Percentiles rank a stretch among this genome's conserved stretches.
phyloP scores from a whole-genome alignment of 2,113 vertebrate genomes.

The Daboia siamensis region DNA sequence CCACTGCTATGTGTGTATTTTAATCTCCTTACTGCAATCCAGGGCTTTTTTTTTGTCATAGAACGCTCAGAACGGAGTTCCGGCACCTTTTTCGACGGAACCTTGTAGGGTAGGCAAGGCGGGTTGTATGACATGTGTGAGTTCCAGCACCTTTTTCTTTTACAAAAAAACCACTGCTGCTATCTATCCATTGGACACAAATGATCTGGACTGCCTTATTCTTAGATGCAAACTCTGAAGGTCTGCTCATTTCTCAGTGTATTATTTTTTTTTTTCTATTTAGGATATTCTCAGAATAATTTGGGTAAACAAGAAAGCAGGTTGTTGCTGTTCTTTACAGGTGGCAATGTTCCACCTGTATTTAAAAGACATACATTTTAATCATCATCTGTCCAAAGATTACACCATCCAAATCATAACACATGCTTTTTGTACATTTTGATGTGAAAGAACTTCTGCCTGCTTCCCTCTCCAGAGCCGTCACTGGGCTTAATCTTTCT shows the following conservation, averaged over 20 bases:
- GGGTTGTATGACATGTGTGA: too few species aligned
- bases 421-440: background rate
- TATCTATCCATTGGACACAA: background rate
- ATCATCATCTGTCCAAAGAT: background rate
- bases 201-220: background rate
- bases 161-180: background rate
- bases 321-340: background rate
- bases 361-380: background rate
- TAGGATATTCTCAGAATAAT: background rate
- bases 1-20: background rate
- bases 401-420: too few species aligned
- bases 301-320: background rate
- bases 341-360: background rate
- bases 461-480: background rate
- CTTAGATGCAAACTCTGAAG: background rate
- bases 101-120: too few species aligned
- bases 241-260: background rate
- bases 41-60: too few species aligned
- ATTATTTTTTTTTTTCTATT: background rate
- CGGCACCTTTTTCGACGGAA: too few species aligned
- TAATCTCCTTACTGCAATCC: background rate
- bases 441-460: background rate
- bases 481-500: conserved; percentile 16
- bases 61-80: too few species aligned
- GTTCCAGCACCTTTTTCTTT: too few species aligned